These are phyloP conservation scores for Bergia puertoricense DNA, from an alignment of 92 coral and sea anemone species.

Conservation along the genomic window DNA sequence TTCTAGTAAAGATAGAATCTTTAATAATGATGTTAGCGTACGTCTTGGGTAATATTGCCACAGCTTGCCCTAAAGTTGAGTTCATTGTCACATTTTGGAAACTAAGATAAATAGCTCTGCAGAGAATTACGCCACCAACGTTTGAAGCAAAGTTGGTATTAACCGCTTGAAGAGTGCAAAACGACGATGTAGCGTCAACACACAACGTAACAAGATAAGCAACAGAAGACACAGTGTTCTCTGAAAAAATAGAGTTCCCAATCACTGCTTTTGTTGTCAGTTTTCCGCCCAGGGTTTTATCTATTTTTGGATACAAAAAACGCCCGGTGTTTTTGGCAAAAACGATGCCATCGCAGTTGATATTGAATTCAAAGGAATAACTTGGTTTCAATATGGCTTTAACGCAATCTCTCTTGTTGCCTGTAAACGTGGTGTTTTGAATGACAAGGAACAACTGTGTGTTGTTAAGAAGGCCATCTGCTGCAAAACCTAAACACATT, in stretches of 20 bases:
- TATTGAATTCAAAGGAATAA: neutral
- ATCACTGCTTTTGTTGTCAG: neutral
- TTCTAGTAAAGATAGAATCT: neutral
- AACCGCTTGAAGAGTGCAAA: neutral
- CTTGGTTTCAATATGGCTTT: neutral
- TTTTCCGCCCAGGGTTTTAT: neutral
- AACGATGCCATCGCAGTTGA: neutral
- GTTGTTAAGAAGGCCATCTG: neutral
- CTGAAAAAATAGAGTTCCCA: neutral
- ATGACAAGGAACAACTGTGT: neutral
- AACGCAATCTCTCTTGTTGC: neutral
- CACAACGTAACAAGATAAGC: neutral
- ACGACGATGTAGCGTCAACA: neutral
- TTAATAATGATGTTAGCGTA: neutral
- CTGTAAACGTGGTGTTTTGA: neutral
- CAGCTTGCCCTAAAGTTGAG: neutral
- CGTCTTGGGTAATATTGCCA: neutral
- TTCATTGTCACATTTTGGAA: neutral
- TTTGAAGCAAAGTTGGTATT: neutral
- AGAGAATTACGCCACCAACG: neutral
- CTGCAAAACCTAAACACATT: neutral
- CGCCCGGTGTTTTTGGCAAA: neutral
- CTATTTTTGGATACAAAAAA: neutral
- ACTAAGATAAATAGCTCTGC: neutral
- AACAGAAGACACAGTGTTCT: neutral